These are phyloP conservation scores for Urocitellus parryii DNA, from an alignment of 2,113 vertebrate genomes.

Conservation along the genomic window DNA sequence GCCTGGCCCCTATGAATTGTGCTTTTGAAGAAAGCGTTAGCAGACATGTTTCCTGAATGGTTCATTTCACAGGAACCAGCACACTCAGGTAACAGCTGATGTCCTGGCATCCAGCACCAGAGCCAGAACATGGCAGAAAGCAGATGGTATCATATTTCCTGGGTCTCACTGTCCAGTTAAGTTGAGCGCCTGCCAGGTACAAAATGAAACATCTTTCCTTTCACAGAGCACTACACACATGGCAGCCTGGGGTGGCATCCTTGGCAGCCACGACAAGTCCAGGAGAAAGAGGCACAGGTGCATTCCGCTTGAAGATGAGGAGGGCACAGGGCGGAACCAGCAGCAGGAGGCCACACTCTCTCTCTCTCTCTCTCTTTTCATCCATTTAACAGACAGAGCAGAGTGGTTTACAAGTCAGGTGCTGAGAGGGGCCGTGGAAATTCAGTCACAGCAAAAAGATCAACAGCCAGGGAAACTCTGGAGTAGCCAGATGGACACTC, in stretches of 20 bases:
- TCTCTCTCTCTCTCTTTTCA: slow-evolving; percentile 46
- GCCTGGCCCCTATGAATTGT: neutral
- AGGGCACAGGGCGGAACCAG: neutral
- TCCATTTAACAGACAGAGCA: slow-evolving; percentile 66
- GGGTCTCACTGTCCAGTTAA: slow-evolving; percentile 76
- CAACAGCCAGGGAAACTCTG: slow-evolving; percentile 40
- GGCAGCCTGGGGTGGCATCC: neutral
- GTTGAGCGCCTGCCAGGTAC: slow-evolving; percentile 71
- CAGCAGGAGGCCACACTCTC: slow-evolving; percentile 60
- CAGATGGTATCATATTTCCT: slow-evolving; percentile 83
- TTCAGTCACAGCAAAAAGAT: slow-evolving; percentile 73
- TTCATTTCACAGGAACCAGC: slow-evolving; percentile 50
- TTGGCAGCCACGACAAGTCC: neutral
- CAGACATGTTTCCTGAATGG: slow-evolving; percentile 54
- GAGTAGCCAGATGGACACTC: slow-evolving; percentile 78
- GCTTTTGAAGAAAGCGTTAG: neutral
- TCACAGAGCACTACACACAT: neutral
- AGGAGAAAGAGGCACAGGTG: slow-evolving; percentile 66
- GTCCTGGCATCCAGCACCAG: neutral
- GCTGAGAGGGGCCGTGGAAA: slow-evolving; percentile 67
- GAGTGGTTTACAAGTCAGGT: slow-evolving; percentile 76
- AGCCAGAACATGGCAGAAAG: slow-evolving; percentile 78
- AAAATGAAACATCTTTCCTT: slow-evolving; percentile 73
- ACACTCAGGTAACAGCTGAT: slow-evolving; percentile 72
- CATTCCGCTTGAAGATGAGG: neutral